Conservation (phyloP, 2,888 invertebrate species). For the Tyria jacobaeae region DNA sequence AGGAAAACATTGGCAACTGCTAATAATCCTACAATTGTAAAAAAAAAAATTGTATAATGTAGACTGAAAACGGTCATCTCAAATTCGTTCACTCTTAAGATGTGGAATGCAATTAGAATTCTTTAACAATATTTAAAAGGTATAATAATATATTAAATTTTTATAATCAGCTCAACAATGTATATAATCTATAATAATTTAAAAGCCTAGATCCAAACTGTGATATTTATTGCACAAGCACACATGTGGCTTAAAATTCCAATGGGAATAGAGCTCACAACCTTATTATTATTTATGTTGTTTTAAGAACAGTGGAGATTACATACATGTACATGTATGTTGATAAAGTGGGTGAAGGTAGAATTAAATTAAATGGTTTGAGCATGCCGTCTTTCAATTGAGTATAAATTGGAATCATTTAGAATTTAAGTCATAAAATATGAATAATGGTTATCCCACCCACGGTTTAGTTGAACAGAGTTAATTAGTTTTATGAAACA, state of each 20-base stretch:
- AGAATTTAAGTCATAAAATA: conserved; percentile 48
- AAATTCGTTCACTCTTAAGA: conserved; percentile 86
- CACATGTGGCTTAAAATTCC: conserved; percentile 86
- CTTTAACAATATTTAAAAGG: conserved; percentile 88
- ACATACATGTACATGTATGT: conserved; percentile 33
- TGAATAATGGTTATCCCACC: conserved; percentile 64
- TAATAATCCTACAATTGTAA: conserved; percentile 86
- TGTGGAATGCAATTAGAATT: conserved; percentile 88
- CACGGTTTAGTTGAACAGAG: conserved; percentile 63
- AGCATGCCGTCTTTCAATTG: conserved; percentile 68
- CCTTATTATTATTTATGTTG: conserved; percentile 81
- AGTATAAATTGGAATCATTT: conserved; percentile 68
- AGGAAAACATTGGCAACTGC: conserved; percentile 88
- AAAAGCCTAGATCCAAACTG: conserved; percentile 87
- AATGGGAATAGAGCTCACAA: conserved; percentile 86
- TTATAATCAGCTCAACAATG: conserved; percentile 88
- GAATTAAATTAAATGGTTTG: conserved; percentile 63
- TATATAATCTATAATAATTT: conserved; percentile 88
- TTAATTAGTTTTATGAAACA: conserved; percentile 70
- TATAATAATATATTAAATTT: conserved; percentile 88
- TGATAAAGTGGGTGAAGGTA: conserved; percentile 70
- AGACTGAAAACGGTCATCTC: conserved; percentile 86
- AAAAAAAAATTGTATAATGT: conserved; percentile 85
- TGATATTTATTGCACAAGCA: conserved; percentile 88
- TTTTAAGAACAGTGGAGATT: conserved; percentile 74